phyloP scores from a whole-genome alignment of 2,113 vertebrate genomes.

The Oryzias javanicus region DNA sequence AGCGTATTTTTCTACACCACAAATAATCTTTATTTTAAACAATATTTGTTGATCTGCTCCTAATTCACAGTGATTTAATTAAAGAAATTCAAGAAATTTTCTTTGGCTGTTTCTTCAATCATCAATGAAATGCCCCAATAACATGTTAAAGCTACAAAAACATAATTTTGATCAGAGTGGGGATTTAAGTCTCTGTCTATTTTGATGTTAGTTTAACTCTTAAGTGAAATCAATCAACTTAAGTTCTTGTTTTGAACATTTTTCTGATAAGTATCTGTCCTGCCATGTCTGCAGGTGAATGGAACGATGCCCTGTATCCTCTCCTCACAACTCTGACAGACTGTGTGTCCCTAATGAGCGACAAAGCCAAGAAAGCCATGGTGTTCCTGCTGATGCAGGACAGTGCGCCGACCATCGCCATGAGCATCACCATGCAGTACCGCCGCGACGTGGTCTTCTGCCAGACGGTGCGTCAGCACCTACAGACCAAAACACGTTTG shows the following conservation, averaged over 20 bases:
- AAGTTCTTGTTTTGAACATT: neutral
- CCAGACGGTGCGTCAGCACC: slow-evolving; percentile 84
- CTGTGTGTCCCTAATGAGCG: slow-evolving; percentile 95
- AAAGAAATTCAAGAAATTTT: no score
- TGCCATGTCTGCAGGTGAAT: slow-evolving; percentile 82
- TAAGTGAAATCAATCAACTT: neutral
- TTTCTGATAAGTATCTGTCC: neutral
- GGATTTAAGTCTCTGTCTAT: neutral
- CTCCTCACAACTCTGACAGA: slow-evolving; percentile 93
- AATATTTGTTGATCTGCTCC: no score
- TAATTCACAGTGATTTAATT: no score
- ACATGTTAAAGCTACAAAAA: no score
- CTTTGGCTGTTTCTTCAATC: no score
- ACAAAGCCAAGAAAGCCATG: slow-evolving; percentile 98
- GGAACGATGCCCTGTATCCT: slow-evolving; percentile 94
- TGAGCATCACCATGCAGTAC: slow-evolving; percentile 91
- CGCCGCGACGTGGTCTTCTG: slow-evolving; percentile 98
- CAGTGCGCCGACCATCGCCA: slow-evolving; percentile 91
- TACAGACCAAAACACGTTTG: no score
- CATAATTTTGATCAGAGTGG: no score
- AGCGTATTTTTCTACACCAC: no score
- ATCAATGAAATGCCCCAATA: no score
- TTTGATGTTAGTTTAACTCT: no score
- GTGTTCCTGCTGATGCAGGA: slow-evolving; percentile 98
- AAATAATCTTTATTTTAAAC: no score